A percentile compares a stretch with the other conserved stretches of the same genome.
These are phyloP conservation scores for Anneissia japonica DNA, from an alignment of 35 echinoderm and acorn worm species.

Conservation along the genomic window DNA sequence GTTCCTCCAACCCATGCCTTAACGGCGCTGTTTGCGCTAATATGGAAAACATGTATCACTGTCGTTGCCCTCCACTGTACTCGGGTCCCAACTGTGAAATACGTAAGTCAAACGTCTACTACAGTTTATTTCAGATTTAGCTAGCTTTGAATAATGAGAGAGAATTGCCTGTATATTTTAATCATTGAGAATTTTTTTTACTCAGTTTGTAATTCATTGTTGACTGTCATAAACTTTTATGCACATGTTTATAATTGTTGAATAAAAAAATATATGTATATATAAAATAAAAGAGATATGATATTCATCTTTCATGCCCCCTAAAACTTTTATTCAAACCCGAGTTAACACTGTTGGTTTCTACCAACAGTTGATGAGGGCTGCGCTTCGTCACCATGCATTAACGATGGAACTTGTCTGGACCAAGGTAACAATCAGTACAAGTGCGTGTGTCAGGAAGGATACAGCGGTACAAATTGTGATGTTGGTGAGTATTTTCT, in stretches of 20 bases:
- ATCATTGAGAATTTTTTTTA: too few relatives aligned
- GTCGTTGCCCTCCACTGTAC: not conserved
- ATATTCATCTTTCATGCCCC: too few relatives aligned
- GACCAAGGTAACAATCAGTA: not conserved
- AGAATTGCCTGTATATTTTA: too few relatives aligned
- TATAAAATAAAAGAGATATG: too few relatives aligned
- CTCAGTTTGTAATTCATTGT: too few relatives aligned
- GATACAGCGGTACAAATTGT: not conserved
- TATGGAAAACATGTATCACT: not conserved
- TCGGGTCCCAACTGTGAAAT: not conserved
- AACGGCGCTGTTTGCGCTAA: not conserved
- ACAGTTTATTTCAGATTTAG: too few relatives aligned
- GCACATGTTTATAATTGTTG: too few relatives aligned
- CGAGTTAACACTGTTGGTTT: too few relatives aligned
- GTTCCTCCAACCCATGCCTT: not conserved
- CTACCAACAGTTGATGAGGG: not conserved
- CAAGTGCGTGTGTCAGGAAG: not conserved
- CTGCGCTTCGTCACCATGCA: not conserved
- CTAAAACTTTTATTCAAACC: too few relatives aligned
- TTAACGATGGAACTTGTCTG: not conserved
- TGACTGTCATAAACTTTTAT: too few relatives aligned
- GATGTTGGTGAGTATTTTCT: not conserved
- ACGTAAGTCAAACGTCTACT: not conserved
- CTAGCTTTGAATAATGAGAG: too few relatives aligned
- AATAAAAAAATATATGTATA: too few relatives aligned